Evolutionary conservation across 2,113 vertebrate species (phyloP).

Genomic region (Callaeas wilsoni): DNA sequence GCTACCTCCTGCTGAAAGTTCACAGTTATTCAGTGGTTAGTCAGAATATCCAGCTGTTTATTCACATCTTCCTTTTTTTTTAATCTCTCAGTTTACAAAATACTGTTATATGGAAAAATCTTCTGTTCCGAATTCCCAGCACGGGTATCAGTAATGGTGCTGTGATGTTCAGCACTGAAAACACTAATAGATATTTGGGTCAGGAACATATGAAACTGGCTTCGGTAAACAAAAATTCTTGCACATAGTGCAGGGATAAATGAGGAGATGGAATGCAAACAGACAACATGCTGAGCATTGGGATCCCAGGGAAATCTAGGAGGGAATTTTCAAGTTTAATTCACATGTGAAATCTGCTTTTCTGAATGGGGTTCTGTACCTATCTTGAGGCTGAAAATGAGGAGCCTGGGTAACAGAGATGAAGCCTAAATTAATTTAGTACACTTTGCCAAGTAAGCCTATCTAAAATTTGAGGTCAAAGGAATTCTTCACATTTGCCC

Average conservation of each 20-base stretch:
- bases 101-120: neutral
- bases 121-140: neutral
- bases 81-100: neutral
- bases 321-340: neutral
- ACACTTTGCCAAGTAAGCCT: neutral
- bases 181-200: neutral
- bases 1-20: neutral
- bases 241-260: neutral
- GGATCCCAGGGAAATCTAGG: neutral
- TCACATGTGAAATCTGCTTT: neutral
- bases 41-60: neutral
- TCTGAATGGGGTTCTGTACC: neutral
- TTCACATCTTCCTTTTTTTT: neutral
- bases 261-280: neutral
- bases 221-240: neutral
- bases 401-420: neutral
- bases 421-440: neutral
- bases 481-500: neutral
- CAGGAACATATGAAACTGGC: neutral
- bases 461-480: neutral
- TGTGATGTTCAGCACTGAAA: neutral
- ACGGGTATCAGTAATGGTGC: neutral
- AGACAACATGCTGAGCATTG: neutral
- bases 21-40: neutral
- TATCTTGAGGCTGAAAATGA: neutral